Evolutionary conservation across 2,113 vertebrate genomes (phyloP).

Genomic region (Mesembrinibis cayennensis): DNA sequence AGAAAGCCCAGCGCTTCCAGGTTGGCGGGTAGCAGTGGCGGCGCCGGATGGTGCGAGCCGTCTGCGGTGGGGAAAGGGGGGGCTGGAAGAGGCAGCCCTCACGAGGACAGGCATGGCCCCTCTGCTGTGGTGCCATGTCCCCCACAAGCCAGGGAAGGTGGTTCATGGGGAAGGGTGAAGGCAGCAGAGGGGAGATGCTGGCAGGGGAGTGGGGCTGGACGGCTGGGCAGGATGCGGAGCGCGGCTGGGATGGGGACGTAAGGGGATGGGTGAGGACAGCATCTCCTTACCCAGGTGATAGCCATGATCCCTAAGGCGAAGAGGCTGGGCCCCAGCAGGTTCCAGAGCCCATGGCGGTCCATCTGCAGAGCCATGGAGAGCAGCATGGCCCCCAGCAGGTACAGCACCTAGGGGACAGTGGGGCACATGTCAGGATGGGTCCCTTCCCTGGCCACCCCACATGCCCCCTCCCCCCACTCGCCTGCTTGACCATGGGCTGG

Average conservation of each 20-base stretch:
- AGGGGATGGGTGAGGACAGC: neutral
- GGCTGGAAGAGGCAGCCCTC: neutral
- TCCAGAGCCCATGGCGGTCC: neutral
- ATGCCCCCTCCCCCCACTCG: neutral
- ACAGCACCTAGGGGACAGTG: neutral
- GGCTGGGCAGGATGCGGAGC: neutral
- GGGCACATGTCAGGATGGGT: neutral
- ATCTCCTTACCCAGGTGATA: neutral
- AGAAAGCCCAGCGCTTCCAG: neutral
- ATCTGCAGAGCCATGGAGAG: neutral
- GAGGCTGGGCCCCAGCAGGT: neutral
- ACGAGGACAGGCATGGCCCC: neutral
- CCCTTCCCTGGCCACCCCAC: neutral
- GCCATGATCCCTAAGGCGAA: neutral
- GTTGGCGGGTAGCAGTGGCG: neutral
- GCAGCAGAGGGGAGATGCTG: neutral
- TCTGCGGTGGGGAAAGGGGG: neutral
- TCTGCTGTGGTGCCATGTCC: neutral
- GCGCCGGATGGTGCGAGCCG: neutral
- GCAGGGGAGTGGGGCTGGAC: neutral
- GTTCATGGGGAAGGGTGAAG: neutral
- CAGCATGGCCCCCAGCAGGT: neutral
- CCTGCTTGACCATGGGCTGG: neutral
- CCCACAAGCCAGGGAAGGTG: neutral
- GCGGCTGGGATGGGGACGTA: neutral